phyloP scores from a whole-genome alignment of 2,797 vertebrate species.

The Urosaurus nigricauda region DNA sequence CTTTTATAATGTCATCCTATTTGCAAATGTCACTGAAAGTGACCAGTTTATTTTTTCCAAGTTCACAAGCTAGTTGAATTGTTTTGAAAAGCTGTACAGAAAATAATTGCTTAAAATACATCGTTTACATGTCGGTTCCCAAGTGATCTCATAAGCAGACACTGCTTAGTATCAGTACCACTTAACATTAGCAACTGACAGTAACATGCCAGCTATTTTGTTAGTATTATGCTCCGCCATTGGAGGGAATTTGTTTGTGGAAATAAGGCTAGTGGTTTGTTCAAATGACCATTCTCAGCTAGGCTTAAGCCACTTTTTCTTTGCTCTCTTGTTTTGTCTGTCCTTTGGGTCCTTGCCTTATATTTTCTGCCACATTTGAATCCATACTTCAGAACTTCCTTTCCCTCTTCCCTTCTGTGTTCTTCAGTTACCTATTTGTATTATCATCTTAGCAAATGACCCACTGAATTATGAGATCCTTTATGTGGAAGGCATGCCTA shows the following conservation, averaged over 20 bases:
- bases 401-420: not conserved
- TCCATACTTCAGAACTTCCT: not conserved
- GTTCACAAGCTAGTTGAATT: not conserved
- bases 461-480: not conserved
- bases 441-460: not conserved
- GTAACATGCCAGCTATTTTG: not conserved
- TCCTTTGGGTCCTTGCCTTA: not conserved
- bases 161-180: not conserved
- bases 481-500: not conserved
- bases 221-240: not conserved
- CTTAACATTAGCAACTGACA: not conserved
- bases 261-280: not conserved
- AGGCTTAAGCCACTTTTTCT: not conserved
- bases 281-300: not conserved
- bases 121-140: not conserved
- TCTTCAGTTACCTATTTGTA: not conserved
- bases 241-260: not conserved
- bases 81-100: not conserved
- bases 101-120: not conserved
- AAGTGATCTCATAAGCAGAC: not conserved
- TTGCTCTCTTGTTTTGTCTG: not conserved
- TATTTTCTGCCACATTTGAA: not conserved
- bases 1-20: not conserved
- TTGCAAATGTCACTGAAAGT: not conserved
- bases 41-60: not conserved